Percentiles rank a stretch among this genome's conserved stretches.
These are phyloP conservation scores for Actinostola sp. DNA, from an alignment of 92 coral and sea anemone species.

Conservation along the genomic window DNA sequence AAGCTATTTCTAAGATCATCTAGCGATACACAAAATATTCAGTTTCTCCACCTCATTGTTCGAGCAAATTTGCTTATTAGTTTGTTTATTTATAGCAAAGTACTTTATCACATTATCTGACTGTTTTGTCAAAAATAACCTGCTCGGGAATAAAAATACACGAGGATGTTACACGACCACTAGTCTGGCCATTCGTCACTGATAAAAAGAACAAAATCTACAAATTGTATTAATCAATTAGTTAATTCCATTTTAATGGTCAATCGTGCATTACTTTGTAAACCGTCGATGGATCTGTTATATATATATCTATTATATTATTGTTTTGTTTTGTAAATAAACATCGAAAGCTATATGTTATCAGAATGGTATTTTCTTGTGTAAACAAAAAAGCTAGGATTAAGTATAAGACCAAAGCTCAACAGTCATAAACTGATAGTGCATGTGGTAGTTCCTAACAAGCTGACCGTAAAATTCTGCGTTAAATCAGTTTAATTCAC, in stretches of 20 bases:
- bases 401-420: neutral
- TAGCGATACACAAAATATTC: too few relatives aligned
- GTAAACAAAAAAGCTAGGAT: conserved; percentile 1
- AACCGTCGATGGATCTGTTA: neutral
- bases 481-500: too few relatives aligned
- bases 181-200: neutral
- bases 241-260: too few relatives aligned
- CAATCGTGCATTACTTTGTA: too few relatives aligned
- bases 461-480: too few relatives aligned
- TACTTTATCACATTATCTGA: conserved; percentile 22
- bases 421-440: neutral
- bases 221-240: too few relatives aligned
- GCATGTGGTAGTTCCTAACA: too few relatives aligned
- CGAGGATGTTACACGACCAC: neutral
- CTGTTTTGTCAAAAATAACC: conserved; percentile 21
- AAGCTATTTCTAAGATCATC: too few relatives aligned
- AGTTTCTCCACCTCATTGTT: neutral
- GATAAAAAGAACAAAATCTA: too few relatives aligned
- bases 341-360: conserved; percentile 13
- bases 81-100: conserved; percentile 16
- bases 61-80: neutral
- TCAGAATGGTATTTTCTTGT: conserved; percentile 26
- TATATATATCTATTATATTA: neutral
- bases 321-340: conserved; percentile 4
- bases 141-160: conserved; percentile 15